Percentiles rank a stretch among this genome's conserved stretches.
Evolutionary conservation across 2,113 vertebrate species (phyloP).

Genomic region (Machaerirhynchus nigripectus): DNA sequence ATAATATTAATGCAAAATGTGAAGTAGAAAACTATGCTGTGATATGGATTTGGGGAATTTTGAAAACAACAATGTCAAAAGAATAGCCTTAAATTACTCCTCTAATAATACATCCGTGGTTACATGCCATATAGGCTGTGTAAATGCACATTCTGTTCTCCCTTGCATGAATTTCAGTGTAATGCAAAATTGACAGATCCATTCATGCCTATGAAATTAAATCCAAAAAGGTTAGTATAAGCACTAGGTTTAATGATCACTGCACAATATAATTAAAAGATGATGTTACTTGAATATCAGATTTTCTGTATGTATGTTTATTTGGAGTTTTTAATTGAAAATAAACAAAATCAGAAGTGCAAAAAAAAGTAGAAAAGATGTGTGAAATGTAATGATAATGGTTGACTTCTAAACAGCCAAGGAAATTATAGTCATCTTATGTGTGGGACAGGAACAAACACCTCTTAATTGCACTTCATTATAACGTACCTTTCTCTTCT

Average conservation of each 20-base stretch:
- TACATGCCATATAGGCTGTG: not conserved
- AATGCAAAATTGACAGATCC: conserved; percentile 14
- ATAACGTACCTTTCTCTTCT: conserved; percentile 82
- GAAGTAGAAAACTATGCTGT: conserved; percentile 24
- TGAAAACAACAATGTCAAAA: not conserved
- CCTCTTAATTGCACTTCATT: conserved; percentile 87
- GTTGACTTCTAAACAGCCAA: conserved; percentile 81
- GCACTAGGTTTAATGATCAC: conserved; percentile 61
- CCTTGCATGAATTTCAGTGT: not conserved
- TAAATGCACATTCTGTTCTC: not conserved
- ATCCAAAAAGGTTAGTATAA: conserved; percentile 24
- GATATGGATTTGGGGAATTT: conserved; percentile 7
- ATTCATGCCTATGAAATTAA: conserved; percentile 3
- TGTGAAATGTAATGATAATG: conserved; percentile 79
- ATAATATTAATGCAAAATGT: not conserved
- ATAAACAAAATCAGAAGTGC: conserved; percentile 76
- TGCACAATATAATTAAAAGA: conserved; percentile 68
- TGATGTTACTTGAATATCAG: conserved; percentile 69
- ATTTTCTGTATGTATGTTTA: conserved; percentile 70
- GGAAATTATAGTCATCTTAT: conserved; percentile 83
- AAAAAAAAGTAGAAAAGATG: conserved; percentile 66
- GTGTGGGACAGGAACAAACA: conserved; percentile 82
- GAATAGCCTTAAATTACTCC: not conserved
- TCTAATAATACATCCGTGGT: conserved; percentile 42
- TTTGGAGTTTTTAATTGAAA: conserved; percentile 72